Conservation (phyloP, 2,888 invertebrate species). For the Scaptomyza parva region DNA sequence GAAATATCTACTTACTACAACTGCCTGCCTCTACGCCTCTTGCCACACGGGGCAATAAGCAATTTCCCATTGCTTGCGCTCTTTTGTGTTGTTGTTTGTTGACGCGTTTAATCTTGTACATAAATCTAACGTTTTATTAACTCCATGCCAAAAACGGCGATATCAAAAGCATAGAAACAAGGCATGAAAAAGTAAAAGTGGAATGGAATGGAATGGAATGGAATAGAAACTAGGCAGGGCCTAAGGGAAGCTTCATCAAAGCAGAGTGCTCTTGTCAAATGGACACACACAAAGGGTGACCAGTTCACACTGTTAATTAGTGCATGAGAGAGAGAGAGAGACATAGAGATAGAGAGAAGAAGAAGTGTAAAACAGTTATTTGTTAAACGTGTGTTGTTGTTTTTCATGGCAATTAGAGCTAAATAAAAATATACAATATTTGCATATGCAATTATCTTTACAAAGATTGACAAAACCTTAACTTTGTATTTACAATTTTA, state of each 20-base stretch:
- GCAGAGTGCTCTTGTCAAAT: constrained; percentile 33
- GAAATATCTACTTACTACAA: constrained; percentile 4
- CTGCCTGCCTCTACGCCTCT: background rate
- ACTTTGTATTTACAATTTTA: background rate
- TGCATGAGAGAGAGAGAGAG: constrained; percentile 12
- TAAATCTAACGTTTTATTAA: constrained; percentile 75
- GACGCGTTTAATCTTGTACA: constrained; percentile 71
- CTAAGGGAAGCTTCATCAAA: constrained; percentile 1
- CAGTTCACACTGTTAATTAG: constrained; percentile 52
- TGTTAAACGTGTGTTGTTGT: constrained; percentile 2
- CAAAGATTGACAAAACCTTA: background rate
- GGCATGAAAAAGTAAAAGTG: no score
- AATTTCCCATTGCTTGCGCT: constrained; percentile 26
- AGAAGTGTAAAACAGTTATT: constrained; percentile 7
- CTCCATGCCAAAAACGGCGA: constrained; percentile 56
- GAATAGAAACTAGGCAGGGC: background rate
- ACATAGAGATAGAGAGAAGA: background rate
- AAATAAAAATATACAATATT: background rate
- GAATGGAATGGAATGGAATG: background rate
- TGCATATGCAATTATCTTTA: background rate
- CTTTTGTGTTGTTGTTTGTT: no score
- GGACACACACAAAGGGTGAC: constrained; percentile 29
- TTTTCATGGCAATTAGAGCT: background rate
- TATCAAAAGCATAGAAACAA: constrained; percentile 42
- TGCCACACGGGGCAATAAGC: constrained; percentile 13